A percentile compares a stretch with the other conserved stretches of the same genome.
phyloP scores from a whole-genome alignment of 2,113 vertebrate genomes.

The Otolemur garnettii region DNA sequence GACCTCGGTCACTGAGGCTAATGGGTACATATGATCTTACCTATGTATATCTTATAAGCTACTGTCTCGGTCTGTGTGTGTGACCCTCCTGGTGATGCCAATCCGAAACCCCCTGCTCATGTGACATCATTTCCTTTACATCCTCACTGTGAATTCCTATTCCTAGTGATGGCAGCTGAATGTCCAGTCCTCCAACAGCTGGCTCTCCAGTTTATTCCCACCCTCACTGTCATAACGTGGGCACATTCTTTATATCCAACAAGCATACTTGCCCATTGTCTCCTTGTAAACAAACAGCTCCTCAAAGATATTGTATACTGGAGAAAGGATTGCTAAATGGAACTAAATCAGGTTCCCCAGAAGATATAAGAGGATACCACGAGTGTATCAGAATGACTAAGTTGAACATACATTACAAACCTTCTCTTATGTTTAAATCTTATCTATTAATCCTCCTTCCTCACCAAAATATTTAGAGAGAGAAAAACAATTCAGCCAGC shows the following conservation, averaged over 20 bases:
- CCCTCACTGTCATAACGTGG: neutral
- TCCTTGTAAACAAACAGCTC: neutral
- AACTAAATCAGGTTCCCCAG: neutral
- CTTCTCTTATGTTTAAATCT: neutral
- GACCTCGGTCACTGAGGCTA: neutral
- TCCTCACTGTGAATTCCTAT: neutral
- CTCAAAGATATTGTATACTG: neutral
- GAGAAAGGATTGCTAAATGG: neutral
- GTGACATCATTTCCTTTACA: neutral
- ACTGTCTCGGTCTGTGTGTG: neutral
- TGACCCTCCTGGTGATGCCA: neutral
- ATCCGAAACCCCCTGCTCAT: neutral
- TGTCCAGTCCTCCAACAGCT: neutral
- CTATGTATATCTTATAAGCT: neutral
- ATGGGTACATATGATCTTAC: neutral
- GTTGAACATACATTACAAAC: neutral
- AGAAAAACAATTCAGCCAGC: neutral
- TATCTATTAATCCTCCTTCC: neutral
- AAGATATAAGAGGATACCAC: neutral
- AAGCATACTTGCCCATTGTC: neutral
- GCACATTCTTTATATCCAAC: neutral
- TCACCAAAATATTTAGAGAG: neutral
- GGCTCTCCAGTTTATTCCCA: neutral
- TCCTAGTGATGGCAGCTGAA: neutral
- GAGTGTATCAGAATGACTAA: neutral